Conservation (phyloP, 2,797 vertebrate species). For the Oryzias sinensis region DNA sequence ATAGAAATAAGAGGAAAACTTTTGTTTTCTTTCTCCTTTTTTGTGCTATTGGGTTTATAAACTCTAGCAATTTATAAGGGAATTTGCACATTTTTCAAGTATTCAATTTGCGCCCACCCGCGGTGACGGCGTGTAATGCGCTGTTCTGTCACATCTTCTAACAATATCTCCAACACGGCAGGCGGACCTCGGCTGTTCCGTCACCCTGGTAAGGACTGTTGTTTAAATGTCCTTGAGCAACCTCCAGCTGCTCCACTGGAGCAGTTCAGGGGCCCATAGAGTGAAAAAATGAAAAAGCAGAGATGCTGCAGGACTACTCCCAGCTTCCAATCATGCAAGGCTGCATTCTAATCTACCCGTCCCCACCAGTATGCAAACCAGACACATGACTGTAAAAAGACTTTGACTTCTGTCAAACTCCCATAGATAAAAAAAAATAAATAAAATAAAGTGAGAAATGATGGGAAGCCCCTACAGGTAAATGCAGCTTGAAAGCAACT, state of each 20-base stretch:
- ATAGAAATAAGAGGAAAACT: conserved; percentile 22
- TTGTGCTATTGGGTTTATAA: conserved; percentile 13
- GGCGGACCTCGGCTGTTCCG: conserved; percentile 17
- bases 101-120: conserved; percentile 30
- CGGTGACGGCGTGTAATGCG: conserved; percentile 31
- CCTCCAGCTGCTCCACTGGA: conserved; percentile 36
- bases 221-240: conserved; percentile 45
- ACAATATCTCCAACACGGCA: conserved; percentile 39
- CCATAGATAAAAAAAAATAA: conserved; percentile 11
- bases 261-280: conserved; percentile 8
- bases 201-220: conserved; percentile 24
- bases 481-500: conserved; percentile 39
- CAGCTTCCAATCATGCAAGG: neutral
- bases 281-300: neutral
- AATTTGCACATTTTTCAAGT: conserved; percentile 33
- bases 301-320: conserved; percentile 22
- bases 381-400: conserved; percentile 20
- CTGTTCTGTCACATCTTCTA: conserved; percentile 32
- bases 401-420: conserved; percentile 22
- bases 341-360: conserved; percentile 1
- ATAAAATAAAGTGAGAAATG: conserved; percentile 7
- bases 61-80: conserved; percentile 15
- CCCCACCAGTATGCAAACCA: conserved; percentile 12
- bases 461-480: conserved; percentile 28
- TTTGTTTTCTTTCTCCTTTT: neutral